Evolutionary conservation across 2,797 vertebrate genomes (phyloP).

Genomic region (Mastacembelus armatus): DNA sequence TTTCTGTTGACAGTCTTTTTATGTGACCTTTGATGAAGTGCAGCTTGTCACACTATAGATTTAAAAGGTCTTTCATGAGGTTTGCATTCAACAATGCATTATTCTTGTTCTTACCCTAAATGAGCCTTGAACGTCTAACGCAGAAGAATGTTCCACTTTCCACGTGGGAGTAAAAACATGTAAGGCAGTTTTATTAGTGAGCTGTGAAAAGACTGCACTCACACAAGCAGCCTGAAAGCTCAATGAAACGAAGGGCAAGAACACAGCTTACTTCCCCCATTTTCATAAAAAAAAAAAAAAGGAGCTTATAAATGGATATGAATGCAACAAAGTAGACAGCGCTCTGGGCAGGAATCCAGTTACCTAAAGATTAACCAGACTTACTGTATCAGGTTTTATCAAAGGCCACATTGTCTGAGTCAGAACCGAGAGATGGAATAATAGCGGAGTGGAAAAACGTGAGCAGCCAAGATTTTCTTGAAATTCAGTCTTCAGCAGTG

Average conservation of each 20-base stretch:
- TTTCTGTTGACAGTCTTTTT: conserved; percentile 8
- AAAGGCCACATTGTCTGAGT: conserved; percentile 79
- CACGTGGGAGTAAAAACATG: conserved; percentile 39
- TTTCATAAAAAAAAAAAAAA: conserved; percentile 59
- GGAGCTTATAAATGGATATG: conserved; percentile 54
- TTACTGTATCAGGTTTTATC: conserved; percentile 71
- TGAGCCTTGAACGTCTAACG: conserved; percentile 11
- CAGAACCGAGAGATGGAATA: conserved; percentile 71
- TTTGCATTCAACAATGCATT: conserved; percentile 12
- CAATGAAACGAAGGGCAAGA: conserved; percentile 21
- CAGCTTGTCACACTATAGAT: conserved; percentile 1
- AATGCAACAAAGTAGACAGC: conserved; percentile 53
- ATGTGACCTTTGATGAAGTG: conserved; percentile 13
- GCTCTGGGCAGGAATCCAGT: conserved; percentile 47
- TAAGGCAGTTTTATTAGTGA: conserved; percentile 52
- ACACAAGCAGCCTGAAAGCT: conserved; percentile 30
- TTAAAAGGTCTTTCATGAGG: conserved; percentile 23
- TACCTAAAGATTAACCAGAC: conserved; percentile 67
- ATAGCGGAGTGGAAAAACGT: conserved; percentile 76
- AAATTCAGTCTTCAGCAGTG: conserved; percentile 76
- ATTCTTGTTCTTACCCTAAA: conserved; percentile 17
- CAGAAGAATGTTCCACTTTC: conserved; percentile 27
- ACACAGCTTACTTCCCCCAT: conserved; percentile 41
- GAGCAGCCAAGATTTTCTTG: conserved; percentile 77
- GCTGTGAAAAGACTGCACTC: conserved; percentile 30